Base-by-base conservation (phyloP, 2,113 vertebrate species). In the Carassius carassius region DNA sequence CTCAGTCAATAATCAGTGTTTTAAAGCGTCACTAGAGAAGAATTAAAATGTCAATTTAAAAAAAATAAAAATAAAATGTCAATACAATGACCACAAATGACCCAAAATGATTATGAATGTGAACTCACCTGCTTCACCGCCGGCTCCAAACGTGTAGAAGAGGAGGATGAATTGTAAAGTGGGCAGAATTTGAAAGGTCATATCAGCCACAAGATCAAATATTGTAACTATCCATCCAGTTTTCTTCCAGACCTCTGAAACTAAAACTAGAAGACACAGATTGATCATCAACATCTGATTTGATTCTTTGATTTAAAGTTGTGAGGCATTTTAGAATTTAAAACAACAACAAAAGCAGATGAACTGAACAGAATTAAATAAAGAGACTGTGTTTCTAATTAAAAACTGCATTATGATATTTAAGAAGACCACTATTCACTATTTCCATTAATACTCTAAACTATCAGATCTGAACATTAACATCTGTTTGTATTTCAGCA, bases 161-260 rank as follows among this genome's bases (percentile, higher is more conserved):
- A 77, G 49, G 29, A 77, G 23, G 16, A 77, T 12, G 74, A 54
- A 77, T 3, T 77, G 49, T 77, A 77, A 13, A 14, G 49, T 77
- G 0, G 74, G 74, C 49, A 77, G 49, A 7, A 77, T 32, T 7
- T 77, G 25, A 35, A 56, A 56, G 1, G 2, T 77, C 16, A 56
- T 4, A 77, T 77, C 74, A 35, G 74, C 74, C 25, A 77, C 74
- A 6, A 77, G 1, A 1, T 13, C 25, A 17, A 77, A 21, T 2
- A 35, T 56, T 0, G 35, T 1, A 21, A 32, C 12, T 7, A 56
- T 35, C 51, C 1, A 9, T 5, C 74, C 74, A 12, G 4, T 21
- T 77, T 32, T 56, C 25, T 77, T 56, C 12, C 9, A 16, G 12
- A 77, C 11, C 25, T 77, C 4, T 35, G 16, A 4, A 0, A 6